These are phyloP conservation scores for Drosophila koepferae DNA, from an alignment of 2,888 invertebrate genomes.

Conservation along the genomic window DNA sequence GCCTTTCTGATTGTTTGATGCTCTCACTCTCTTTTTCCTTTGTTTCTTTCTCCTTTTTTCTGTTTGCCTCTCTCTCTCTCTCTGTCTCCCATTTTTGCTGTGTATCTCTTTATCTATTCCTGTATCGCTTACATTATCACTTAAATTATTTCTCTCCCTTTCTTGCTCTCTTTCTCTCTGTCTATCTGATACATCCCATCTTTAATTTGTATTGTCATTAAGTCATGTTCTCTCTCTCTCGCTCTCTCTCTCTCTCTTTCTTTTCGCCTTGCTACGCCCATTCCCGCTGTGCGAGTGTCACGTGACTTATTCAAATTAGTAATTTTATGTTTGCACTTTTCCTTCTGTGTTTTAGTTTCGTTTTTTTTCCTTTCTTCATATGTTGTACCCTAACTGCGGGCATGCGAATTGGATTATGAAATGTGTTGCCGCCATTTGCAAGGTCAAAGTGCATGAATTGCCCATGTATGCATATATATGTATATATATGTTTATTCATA, in stretches of 20 bases:
- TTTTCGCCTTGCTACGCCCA: slow-evolving; percentile 1
- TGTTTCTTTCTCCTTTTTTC: not conserved
- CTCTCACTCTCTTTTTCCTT: not conserved
- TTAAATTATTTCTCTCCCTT: not conserved
- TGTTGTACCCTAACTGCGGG: slow-evolving; percentile 12
- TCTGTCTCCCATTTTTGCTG: not conserved
- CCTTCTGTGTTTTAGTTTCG: slow-evolving; percentile 9
- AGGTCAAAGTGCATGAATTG: not conserved
- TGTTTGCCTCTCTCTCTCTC: not conserved
- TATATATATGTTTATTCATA: not conserved
- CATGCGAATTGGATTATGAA: not conserved
- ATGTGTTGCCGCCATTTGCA: not conserved
- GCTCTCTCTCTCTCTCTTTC: not conserved
- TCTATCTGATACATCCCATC: slow-evolving; percentile 23
- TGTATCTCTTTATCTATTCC: not conserved
- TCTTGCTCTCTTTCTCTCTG: not conserved
- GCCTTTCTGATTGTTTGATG: not conserved
- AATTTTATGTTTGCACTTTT: slow-evolving; percentile 75
- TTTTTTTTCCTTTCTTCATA: slow-evolving; percentile 6
- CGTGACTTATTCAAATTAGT: slow-evolving; percentile 81
- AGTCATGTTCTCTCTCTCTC: not conserved
- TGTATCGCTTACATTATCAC: not conserved
- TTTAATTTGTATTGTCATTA: slow-evolving; percentile 28
- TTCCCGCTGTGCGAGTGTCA: slow-evolving; percentile 54
- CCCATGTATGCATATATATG: not conserved